Evolutionary conservation across 2,113 vertebrate genomes (phyloP).

Genomic region (Lonchura striata): DNA sequence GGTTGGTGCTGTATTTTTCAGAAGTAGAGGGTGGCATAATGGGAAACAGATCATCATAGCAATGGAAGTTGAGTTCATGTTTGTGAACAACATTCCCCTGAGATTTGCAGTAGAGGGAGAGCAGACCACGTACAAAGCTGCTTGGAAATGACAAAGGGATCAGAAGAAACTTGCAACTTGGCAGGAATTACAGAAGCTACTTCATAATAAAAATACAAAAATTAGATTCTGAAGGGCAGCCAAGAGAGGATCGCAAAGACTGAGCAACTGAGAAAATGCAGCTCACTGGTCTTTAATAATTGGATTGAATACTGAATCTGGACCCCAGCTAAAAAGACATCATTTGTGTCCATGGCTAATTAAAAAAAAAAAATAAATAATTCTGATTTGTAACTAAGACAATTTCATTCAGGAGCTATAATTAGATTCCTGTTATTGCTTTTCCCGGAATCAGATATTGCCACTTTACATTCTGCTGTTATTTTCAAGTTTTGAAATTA

Average conservation of each 20-base stretch:
- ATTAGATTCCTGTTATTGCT: background rate
- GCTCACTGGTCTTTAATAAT: background rate
- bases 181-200: background rate
- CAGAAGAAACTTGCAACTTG: background rate
- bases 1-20: background rate
- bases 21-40: background rate
- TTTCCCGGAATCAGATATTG: background rate
- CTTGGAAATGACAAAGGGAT: background rate
- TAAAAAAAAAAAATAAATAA: background rate
- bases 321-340: background rate
- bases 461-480: background rate
- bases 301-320: background rate
- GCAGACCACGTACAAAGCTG: background rate
- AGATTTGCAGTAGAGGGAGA: background rate
- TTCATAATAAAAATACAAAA: background rate
- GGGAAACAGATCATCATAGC: background rate
- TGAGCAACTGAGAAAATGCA: background rate
- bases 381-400: background rate
- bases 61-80: background rate
- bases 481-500: background rate
- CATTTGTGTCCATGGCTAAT: fast-evolving
- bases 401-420: background rate
- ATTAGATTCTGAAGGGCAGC: background rate
- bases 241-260: background rate
- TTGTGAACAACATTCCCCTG: background rate